Evolutionary conservation across 2,113 vertebrate species (phyloP).

Genomic region (Peromyscus californicus): DNA sequence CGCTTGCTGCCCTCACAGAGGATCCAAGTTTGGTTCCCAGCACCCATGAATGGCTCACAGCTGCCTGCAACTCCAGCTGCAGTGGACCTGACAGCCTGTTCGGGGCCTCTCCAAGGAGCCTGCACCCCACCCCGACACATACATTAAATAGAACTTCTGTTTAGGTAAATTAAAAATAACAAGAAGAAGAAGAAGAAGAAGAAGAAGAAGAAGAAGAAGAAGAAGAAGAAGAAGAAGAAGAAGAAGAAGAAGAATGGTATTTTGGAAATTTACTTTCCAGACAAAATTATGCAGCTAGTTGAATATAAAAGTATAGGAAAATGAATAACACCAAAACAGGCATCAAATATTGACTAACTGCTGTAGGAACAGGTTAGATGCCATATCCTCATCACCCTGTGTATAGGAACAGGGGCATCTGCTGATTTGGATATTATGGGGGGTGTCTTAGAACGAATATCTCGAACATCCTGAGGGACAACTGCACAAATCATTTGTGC

Average conservation of each 20-base stretch:
- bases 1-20: neutral
- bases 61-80: neutral
- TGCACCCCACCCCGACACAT: too few species aligned
- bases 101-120: neutral
- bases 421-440: neutral
- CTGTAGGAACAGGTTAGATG: neutral
- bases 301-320: neutral
- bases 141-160: neutral
- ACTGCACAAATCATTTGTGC: constrained; percentile 37
- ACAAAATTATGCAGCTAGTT: neutral
- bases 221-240: neutral
- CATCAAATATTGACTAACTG: neutral
- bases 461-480: neutral
- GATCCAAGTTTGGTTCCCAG: neutral
- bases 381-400: neutral
- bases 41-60: neutral
- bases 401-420: neutral
- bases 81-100: neutral
- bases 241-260: neutral
- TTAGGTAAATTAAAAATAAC: neutral
- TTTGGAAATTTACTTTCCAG: neutral
- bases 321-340: neutral
- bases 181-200: neutral
- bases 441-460: neutral
- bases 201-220: neutral